Evolutionary conservation across 1,140 invertebrate genomes (phyloP).

Genomic region (Geopemphigus sp.): DNA sequence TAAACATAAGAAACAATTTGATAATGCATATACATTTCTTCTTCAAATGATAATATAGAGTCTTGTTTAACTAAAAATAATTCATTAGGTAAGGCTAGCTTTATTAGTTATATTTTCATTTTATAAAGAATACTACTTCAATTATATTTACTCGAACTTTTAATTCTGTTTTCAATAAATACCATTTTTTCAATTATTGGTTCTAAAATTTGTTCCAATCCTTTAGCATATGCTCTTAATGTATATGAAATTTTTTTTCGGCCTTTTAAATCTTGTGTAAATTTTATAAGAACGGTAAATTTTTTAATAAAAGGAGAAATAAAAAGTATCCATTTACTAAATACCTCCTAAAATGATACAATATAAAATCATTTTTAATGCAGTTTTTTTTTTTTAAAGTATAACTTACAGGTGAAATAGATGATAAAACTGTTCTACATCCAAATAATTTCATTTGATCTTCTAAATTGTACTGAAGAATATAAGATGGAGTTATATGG

Average conservation of each 20-base stretch:
- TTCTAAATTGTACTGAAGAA: conserved; percentile 34
- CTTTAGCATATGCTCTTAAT: conserved; percentile 37
- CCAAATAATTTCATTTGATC: conserved; percentile 33
- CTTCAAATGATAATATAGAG: conserved; percentile 38
- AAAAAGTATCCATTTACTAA: conserved; percentile 17
- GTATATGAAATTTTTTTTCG: conserved; percentile 13
- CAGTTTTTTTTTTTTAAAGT: too few species aligned
- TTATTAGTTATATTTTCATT: not conserved
- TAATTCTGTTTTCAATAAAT: conserved; percentile 29
- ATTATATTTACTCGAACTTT: conserved; percentile 13
- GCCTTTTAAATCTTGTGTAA: conserved; percentile 7
- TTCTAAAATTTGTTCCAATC: conserved; percentile 31
- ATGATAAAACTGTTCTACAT: conserved; percentile 22
- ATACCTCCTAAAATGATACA: conserved; percentile 31
- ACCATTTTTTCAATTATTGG: conserved; percentile 21
- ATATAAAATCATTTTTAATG: not conserved
- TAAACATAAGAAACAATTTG: conserved; percentile 33
- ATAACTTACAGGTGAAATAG: conserved; percentile 27
- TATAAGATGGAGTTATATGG: not conserved
- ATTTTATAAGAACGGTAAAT: conserved; percentile 8
- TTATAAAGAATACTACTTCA: not conserved
- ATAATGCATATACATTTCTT: conserved; percentile 37
- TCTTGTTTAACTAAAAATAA: not conserved
- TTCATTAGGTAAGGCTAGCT: not conserved
- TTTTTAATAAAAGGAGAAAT: conserved; percentile 12